These are phyloP conservation scores for Furnarius figulus DNA, from an alignment of 2,113 vertebrate species.

Conservation along the genomic window DNA sequence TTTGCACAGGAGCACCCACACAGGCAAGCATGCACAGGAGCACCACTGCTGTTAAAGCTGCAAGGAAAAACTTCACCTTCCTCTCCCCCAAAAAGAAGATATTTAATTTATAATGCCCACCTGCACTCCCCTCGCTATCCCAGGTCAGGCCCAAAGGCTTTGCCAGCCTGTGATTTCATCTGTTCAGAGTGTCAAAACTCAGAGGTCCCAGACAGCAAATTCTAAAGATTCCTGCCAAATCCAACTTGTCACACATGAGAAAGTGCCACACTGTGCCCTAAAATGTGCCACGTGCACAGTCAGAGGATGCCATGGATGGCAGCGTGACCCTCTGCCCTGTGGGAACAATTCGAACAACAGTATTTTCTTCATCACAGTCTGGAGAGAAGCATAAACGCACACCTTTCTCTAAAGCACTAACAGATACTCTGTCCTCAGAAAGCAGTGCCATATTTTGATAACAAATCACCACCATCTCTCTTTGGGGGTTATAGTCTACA, in stretches of 20 bases:
- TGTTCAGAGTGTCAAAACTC: neutral
- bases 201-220: neutral
- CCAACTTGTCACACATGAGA: neutral
- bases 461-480: neutral
- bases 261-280: neutral
- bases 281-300: neutral
- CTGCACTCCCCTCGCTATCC: rapidly evolving
- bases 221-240: neutral
- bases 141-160: neutral
- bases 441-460: neutral
- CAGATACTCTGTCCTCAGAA: neutral
- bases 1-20: neutral
- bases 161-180: neutral
- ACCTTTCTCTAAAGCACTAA: rapidly evolving
- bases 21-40: neutral
- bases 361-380: neutral
- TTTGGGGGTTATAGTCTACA: neutral
- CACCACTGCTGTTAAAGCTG: neutral
- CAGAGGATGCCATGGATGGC: neutral
- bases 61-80: neutral
- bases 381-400: neutral
- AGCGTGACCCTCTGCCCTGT: rapidly evolving
- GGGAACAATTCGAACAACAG: too few relatives aligned
- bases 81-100: too few relatives aligned
- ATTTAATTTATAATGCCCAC: neutral